Evolutionary conservation across 1,140 invertebrate species (phyloP).

Genomic region (Pissodes strobi): DNA sequence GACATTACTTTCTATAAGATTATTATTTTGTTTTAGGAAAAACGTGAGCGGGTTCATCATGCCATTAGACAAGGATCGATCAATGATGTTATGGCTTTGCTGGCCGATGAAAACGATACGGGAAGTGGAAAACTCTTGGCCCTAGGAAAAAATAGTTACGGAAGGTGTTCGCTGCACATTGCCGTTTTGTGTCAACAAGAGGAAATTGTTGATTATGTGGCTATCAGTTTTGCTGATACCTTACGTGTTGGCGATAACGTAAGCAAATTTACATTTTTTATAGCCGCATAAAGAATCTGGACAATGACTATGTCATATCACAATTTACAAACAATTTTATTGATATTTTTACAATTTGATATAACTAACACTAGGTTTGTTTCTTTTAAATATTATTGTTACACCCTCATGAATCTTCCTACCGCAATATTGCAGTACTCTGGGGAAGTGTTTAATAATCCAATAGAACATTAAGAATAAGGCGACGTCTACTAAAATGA

Average conservation of each 20-base stretch:
- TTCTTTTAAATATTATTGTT: too few species aligned
- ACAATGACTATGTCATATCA: background rate
- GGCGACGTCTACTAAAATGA: background rate
- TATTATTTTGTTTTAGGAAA: too few species aligned
- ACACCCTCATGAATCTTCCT: too few species aligned
- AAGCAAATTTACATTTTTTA: constrained; percentile 52
- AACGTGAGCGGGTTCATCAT: constrained; percentile 75
- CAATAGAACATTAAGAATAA: constrained; percentile 7
- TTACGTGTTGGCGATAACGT: constrained; percentile 84
- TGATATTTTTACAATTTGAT: background rate
- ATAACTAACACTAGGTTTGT: background rate
- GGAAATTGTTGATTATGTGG: constrained; percentile 75
- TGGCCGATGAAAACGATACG: constrained; percentile 61
- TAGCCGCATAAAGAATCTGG: too few species aligned
- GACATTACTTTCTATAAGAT: too few species aligned
- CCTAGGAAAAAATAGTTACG: constrained; percentile 73
- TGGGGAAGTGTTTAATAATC: constrained; percentile 1
- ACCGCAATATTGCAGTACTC: background rate
- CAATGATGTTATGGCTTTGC: constrained; percentile 62
- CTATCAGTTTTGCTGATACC: constrained; percentile 71
- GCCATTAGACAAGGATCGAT: constrained; percentile 71
- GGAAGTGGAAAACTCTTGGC: constrained; percentile 69
- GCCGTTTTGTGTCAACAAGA: constrained; percentile 80
- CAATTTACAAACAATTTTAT: background rate
- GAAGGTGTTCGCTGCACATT: constrained; percentile 76